Evolutionary conservation across 1,140 invertebrate genomes (phyloP), one percentile per base, ranked within the genome.

Genomic region (Ooceraea biroi): DNA sequence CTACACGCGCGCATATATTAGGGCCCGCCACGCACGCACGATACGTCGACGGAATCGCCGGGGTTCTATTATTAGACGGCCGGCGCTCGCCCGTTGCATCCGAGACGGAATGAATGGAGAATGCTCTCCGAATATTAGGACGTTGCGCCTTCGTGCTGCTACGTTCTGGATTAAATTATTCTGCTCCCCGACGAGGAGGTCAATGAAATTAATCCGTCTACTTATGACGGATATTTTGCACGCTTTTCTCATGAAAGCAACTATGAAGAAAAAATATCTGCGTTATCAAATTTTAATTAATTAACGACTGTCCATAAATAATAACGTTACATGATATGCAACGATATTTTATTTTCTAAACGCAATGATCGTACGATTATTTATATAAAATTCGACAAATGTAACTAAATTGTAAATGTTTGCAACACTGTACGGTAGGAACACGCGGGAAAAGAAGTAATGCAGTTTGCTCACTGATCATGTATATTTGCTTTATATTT

Each of bases 61-160:
- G 44, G 63, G 44, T 84, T 84, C 85, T 86, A 86, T 86, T 86
- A 85, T 84, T 86, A 86, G 85, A 86, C 69, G 22, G 52, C 50
- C 52, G 44, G 1, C 25, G 63, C 17, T 58, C 60, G 57, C 41
- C n/a, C 44, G 84, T 68, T 84, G 80, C 84, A 83, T 83, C 58
- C 84, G 55, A 69, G 65, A n/a, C 30, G 22, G 72, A 27, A 86
- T 86, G 85, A 86, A 86, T 86, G 85, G 82, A 69, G 82, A 77
- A 78, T 71, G 30, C 72, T 69, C 61, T 46, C 63, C 12, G 63
- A 69, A 71, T 36, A 48, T 86, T 22, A 72, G 55, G 27, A 46
- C 14, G 25, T 60, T 25, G 82, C 14, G 48, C 61, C 44, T 44
- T 61, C 27, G 52, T 7, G 36, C 17, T 12, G n/a, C 0, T 19